phyloP scores from a whole-genome alignment of 2,888 invertebrate genomes.

The Drosophila parthenogenetica region DNA sequence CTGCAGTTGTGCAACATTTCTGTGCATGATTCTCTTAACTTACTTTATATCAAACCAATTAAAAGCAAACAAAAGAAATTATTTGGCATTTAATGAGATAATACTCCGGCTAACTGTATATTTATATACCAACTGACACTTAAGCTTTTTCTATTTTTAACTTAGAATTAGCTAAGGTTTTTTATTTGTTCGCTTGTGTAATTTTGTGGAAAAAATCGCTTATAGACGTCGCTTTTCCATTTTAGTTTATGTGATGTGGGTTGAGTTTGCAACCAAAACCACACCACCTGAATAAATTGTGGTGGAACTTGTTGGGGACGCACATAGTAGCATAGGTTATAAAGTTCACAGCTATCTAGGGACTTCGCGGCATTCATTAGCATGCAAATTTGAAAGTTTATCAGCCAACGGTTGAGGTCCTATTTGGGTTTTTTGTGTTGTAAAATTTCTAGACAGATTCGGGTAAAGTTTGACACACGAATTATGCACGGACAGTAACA shows the following conservation, averaged over 20 bases:
- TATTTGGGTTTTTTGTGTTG: constrained; percentile 12
- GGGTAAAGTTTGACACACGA: constrained; percentile 19
- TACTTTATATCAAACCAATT: not conserved
- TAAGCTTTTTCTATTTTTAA: not conserved
- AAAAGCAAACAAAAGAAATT: not conserved
- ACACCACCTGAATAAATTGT: constrained; percentile 11
- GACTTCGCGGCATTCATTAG: constrained; percentile 44
- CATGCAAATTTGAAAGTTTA: constrained; percentile 53
- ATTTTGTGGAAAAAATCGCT: constrained; percentile 21
- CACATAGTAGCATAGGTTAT: constrained; percentile 21
- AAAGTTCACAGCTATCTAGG: constrained; percentile 1
- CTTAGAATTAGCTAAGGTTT: not conserved
- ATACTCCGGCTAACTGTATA: not conserved
- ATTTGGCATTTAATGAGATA: too few relatives aligned
- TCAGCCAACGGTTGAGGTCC: constrained; percentile 32
- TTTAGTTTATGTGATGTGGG: constrained; percentile 11
- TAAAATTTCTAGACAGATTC: constrained; percentile 4
- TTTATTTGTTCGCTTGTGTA: constrained; percentile 7
- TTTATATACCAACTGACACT: not conserved
- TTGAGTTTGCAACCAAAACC: not conserved
- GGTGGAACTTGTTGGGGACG: not conserved
- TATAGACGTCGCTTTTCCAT: not conserved
- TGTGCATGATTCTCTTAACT: not conserved
- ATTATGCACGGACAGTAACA: constrained; percentile 18
- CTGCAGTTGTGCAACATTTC: constrained; percentile 1